Base-by-base conservation (phyloP, 2,888 invertebrate species). In the Acanthococcus lagerstroemiae region DNA sequence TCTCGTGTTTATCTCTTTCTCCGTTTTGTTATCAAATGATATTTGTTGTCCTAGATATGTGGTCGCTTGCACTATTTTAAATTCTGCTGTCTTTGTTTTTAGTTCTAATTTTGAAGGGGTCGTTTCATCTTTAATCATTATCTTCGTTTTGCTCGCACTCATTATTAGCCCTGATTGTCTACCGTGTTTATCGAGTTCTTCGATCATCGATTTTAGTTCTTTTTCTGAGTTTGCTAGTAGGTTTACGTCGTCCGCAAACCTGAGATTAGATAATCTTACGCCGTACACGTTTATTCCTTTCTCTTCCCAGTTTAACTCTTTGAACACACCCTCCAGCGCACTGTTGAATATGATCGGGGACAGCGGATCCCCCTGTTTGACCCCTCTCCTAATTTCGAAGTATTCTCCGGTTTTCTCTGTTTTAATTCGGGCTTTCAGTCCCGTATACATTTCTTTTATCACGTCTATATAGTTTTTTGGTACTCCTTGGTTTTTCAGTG, bases 181-280 rank as follows among this genome's bases (percentile, higher is more conserved):
- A 6, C 19, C 9, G 6, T 15, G 15, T 22, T 61, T 5, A 15
- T 54, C 21, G 12, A 61, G 22, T 50, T 61, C 61, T 5, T 25
- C 19, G 5, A 61, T 17, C 61, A 61, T 61, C 19, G 55, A 54
- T 45, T 55, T 52, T 7, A 57, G 12, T 24, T 61, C 61, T 15
- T 61, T 4, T 21, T 17, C 15, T 21, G 17, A 7, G 12, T 50
- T 22, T 21, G 44, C 19, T 22, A 61, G 48, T 7, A 61, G 37
- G 6, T 21, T 50, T 17, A 55, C 22, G 54, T 61, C 61, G 54
- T 61, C 61, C 5, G 61, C 50, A 24, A 61, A 61, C 54, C 61
- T 61, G 6, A 61, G 27, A 24, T 54, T 17, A n/a, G 48, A 56
- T 44, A 57, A 26, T 21, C 17, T 57, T 15, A 52, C 19, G 6